Conservation (phyloP, 92 coral and sea anemone species). For the Porites rus region DNA sequence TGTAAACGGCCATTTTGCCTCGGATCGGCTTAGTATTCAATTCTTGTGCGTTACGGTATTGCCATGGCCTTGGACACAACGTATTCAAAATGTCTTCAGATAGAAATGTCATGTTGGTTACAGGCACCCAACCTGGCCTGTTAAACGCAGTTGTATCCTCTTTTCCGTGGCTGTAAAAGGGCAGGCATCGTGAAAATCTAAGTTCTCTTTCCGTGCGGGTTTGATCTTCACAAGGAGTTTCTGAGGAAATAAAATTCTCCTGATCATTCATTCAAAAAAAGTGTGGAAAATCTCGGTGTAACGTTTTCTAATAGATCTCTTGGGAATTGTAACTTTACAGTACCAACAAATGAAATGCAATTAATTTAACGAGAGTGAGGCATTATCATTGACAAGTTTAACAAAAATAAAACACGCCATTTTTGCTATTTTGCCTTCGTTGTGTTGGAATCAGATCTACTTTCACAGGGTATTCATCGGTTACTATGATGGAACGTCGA, state of each 20-base stretch:
- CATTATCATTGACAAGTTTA: too few relatives aligned
- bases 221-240: not conserved
- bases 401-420: too few relatives aligned
- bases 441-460: too few relatives aligned
- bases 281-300: too few relatives aligned
- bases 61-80: slow-evolving; percentile 82
- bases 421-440: too few relatives aligned
- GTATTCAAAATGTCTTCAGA: slow-evolving; percentile 18
- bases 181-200: slow-evolving; percentile 63
- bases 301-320: too few relatives aligned
- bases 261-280: too few relatives aligned
- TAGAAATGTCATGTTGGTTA: slow-evolving; percentile 33
- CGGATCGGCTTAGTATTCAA: slow-evolving; percentile 44
- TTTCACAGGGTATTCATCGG: too few relatives aligned
- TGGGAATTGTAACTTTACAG: too few relatives aligned
- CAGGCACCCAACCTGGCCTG: slow-evolving; percentile 70
- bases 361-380: too few relatives aligned
- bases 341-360: too few relatives aligned
- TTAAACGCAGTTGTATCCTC: slow-evolving; percentile 57
- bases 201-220: not conserved
- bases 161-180: slow-evolving; percentile 30
- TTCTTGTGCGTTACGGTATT: slow-evolving; percentile 55
- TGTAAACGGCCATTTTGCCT: slow-evolving; percentile 56
- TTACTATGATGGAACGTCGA: too few relatives aligned
- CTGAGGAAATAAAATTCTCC: slow-evolving; percentile 7